Evolutionary conservation across 2,113 vertebrate species (phyloP).

Genomic region (Nestor notabilis): DNA sequence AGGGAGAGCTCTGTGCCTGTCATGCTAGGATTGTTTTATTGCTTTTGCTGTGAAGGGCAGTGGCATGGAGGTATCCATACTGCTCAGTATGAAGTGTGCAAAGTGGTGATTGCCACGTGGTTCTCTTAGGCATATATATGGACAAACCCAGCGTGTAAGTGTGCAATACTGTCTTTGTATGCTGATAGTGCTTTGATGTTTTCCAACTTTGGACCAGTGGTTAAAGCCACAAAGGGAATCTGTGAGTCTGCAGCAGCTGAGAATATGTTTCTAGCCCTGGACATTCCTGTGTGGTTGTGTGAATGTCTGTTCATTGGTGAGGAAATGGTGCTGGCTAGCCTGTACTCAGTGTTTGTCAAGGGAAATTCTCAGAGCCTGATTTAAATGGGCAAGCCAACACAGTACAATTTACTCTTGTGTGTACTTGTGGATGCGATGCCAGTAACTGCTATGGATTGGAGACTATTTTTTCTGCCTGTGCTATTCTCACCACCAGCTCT

Average conservation of each 20-base stretch:
- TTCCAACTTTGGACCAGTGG: not conserved
- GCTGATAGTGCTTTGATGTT: not conserved
- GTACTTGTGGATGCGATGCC: not conserved
- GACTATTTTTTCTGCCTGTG: not conserved
- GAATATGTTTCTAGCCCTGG: not conserved
- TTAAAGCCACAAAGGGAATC: not conserved
- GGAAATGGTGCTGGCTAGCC: not conserved
- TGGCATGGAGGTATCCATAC: not conserved
- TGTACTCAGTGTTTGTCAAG: not conserved
- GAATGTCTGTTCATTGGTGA: not conserved
- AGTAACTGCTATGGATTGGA: not conserved
- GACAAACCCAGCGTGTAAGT: not conserved
- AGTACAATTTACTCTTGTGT: not conserved
- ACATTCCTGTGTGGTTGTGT: not conserved
- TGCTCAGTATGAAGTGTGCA: not conserved
- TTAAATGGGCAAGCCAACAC: not conserved
- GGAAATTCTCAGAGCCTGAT: not conserved
- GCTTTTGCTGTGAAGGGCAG: not conserved
- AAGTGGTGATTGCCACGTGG: not conserved
- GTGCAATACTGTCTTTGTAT: not conserved
- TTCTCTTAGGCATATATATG: not conserved
- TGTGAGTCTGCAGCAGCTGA: not conserved
- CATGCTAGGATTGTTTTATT: not conserved
- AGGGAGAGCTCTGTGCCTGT: slow-evolving; percentile 22
- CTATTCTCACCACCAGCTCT: not conserved